Evolutionary conservation across 2,113 vertebrate species (phyloP), one percentile per base, ranked within the genome.

Genomic region (Xerus inauris): DNA sequence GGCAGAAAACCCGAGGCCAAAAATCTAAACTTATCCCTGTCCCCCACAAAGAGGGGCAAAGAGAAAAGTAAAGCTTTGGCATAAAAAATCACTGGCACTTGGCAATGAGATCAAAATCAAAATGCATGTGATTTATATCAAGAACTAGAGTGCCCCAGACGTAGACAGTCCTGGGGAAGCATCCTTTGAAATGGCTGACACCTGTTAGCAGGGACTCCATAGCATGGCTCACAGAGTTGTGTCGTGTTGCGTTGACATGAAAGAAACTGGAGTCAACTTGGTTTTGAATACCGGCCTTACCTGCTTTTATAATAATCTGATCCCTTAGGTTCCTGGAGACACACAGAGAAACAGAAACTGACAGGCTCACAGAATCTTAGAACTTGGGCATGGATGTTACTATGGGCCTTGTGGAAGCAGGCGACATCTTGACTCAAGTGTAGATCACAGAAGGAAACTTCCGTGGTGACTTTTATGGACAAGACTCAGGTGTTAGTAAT

Each of bases 1-100:
- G 89, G 83, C 80, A 94, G 84, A 54, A 97, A 96, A 35, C 84
- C 90, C 72, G 89, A 80, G 82, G 71, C 80, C 1, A 22, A 77
- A 90, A 90, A 81, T 76, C 96, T 95, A 82, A 98, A 94, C 94
- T 67, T 67, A 84, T 76, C 94, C 87, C 6, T 2, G 35, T 40
- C 89, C 80, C 73, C 51, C 71, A 67, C 69, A 30, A n/a, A 8
- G 24, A 93, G 49, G 72, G 83, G 65, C 83, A 54, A 40, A 72
- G 75, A 93, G 67, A 49, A 95, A 95, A 86, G 64, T 3, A 42
- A 28, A 11, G 49, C 59, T 49, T 94, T 16, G 28, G 35, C 93
- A 51, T 38, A 4, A 79, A 87, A 84, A 94, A 69, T 45, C 35
- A 16, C 10, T 17, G 45, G 88, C 81, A 32, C 49, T 54, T 40